Percentiles rank a stretch among this genome's conserved stretches.
Evolutionary conservation across 2,113 vertebrate genomes (phyloP).

Genomic region (Ifrita kowaldi): DNA sequence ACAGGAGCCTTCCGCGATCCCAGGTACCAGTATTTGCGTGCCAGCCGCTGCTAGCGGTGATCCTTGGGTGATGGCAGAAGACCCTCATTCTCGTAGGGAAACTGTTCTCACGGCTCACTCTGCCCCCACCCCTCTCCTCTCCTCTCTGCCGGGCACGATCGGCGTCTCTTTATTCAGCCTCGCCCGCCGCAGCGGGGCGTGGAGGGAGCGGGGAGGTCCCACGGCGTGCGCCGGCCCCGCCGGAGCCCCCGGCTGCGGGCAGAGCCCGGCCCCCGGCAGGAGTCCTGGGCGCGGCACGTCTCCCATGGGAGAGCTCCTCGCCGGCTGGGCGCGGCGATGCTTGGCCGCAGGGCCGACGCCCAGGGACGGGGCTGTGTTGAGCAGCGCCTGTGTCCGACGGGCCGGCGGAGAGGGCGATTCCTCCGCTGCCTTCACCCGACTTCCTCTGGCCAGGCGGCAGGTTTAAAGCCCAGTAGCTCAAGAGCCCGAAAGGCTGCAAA

Average conservation of each 20-base stretch:
- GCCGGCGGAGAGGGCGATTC: not conserved
- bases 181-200: not conserved
- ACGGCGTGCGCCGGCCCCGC: not conserved
- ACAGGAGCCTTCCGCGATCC: not conserved
- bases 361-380: not conserved
- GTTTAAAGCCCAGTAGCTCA: not conserved
- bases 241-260: not conserved
- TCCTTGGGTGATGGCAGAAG: not conserved
- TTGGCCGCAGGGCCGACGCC: not conserved
- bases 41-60: not conserved
- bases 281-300: not conserved
- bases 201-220: not conserved
- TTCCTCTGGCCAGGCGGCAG: not conserved
- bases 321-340: not conserved
- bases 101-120: not conserved
- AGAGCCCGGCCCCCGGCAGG: not conserved
- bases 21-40: not conserved
- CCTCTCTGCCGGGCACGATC: not conserved
- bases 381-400: not conserved
- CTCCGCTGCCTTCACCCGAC: not conserved
- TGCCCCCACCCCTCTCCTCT: not conserved
- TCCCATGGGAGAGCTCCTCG: not conserved
- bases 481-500: not conserved
- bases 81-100: not conserved
- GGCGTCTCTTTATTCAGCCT: not conserved